Base-by-base conservation (phyloP, 2,888 invertebrate genomes). In the Ochlodes sylvanus region DNA sequence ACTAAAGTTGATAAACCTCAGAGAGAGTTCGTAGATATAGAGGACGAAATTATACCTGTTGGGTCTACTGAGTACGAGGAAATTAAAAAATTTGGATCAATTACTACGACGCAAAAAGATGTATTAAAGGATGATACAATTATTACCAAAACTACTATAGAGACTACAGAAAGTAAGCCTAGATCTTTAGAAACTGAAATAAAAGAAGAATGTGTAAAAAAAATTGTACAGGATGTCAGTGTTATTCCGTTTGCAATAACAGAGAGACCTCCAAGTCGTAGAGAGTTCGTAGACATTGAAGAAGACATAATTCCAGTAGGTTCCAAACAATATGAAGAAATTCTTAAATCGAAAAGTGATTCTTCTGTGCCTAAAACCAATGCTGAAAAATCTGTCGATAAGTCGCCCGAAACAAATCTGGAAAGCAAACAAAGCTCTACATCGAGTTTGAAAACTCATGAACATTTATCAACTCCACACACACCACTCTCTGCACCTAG, bases 401-500 rank as follows among this genome's bases (percentile, higher is more conserved):
- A 87, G 81, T 90, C 85, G 73, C 90, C 83, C 69, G 94, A 87
- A 75, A 88, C 84, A 44, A 84, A 87, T 68, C 76, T 91, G 70
- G 90, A 93, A 69, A 94, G 93, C 77, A 95, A 95, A 79, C 93
- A 93, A 80, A 95, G 95, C 77, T 95, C 95, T 15, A 94, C 94
- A 12, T 94, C 94, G 56, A 94, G 94, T 74, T 81, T 94, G 63
- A 93, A 95, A 95, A 92, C 93, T 32, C 90, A 92, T 71, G 91
- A 93, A 55, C 87, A 93, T 76, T 77, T 92, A 64, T 93, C 94
- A 10, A 94, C 95, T 2, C 94, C 94, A 5, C 94, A 94, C 73
- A 95, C 95, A 38, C 95, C 95, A 38, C 90, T 94, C 69, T 95
- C 95, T 17, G 93, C 92, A 52, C 95, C 95, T 0, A 95, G 95